Conservation (phyloP, 1,140 invertebrate species). For the Patella vulgata region DNA sequence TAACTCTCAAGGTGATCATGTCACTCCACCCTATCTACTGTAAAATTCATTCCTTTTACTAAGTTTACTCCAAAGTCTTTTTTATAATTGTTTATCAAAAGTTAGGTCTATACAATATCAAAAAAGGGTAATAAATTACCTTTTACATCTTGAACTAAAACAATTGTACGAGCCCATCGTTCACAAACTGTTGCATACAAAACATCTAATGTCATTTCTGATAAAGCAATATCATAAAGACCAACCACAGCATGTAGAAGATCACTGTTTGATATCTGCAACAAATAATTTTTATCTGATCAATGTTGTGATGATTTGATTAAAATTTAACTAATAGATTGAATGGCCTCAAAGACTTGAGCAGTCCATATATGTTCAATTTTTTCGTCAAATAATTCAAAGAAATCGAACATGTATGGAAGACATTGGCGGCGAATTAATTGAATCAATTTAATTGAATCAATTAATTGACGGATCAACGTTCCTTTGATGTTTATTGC, state of each 20-base stretch:
- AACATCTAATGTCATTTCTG: conserved; percentile 64
- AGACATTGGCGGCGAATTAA: too few species aligned
- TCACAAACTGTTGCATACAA: conserved; percentile 65
- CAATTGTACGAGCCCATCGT: conserved; percentile 63
- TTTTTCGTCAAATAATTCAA: neutral
- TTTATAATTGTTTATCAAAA: too few species aligned
- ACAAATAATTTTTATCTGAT: conserved; percentile 9
- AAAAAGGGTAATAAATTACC: conserved; percentile 55
- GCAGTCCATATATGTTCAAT: neutral
- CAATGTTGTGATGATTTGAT: neutral
- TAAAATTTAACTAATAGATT: neutral
- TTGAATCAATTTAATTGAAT: too few species aligned
- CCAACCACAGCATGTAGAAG: conserved; percentile 67
- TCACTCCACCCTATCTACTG: too few species aligned
- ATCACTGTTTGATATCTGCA: conserved; percentile 60
- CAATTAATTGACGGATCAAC: too few species aligned
- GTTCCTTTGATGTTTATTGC: too few species aligned
- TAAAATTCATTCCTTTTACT: too few species aligned
- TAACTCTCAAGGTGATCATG: too few species aligned
- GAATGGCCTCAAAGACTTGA: neutral
- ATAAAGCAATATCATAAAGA: conserved; percentile 64
- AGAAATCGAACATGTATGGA: too few species aligned
- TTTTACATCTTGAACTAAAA: conserved; percentile 62
- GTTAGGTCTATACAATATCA: too few species aligned
- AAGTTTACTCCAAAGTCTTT: too few species aligned